Evolutionary conservation across 2,113 vertebrate genomes (phyloP).

Genomic region (Epinephelus lanceolatus): DNA sequence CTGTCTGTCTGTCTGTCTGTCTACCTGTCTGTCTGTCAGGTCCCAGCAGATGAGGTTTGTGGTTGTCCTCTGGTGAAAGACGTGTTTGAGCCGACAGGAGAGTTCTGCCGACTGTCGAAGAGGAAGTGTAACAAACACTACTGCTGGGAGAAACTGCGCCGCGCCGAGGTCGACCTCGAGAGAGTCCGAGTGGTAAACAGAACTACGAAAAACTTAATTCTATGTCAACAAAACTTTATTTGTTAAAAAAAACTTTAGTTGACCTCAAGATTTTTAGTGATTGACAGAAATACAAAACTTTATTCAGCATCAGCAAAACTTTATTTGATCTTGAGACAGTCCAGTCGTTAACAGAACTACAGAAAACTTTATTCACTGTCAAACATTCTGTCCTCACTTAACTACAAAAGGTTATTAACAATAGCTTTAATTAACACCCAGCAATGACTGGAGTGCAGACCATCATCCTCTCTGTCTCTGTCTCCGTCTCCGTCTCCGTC

Average conservation of each 20-base stretch:
- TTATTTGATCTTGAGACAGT: too few relatives aligned
- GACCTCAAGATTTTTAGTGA: too few relatives aligned
- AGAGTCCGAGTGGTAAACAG: constrained; percentile 89
- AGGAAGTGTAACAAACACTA: constrained; percentile 94
- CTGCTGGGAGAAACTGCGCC: constrained; percentile 93
- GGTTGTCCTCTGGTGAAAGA: constrained; percentile 92
- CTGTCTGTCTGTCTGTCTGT: not conserved
- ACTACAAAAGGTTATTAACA: too few relatives aligned
- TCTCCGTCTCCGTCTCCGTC: not conserved
- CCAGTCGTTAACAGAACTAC: too few relatives aligned
- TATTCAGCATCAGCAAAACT: too few relatives aligned
- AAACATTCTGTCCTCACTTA: too few relatives aligned
- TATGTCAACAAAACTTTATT: not conserved
- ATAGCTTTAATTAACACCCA: too few relatives aligned
- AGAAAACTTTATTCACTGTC: not conserved
- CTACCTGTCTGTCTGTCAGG: constrained; percentile 71
- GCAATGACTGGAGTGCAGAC: not conserved
- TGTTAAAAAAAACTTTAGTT: too few relatives aligned
- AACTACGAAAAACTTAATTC: too few relatives aligned
- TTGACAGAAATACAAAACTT: too few relatives aligned
- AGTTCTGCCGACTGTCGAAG: constrained; percentile 91
- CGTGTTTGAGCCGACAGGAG: constrained; percentile 91
- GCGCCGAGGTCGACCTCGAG: constrained; percentile 92
- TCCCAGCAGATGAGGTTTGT: constrained; percentile 91
- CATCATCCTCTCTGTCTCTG: not conserved